Evolutionary conservation across 2,113 vertebrate species (phyloP).

Genomic region (Turdus rufiventris): DNA sequence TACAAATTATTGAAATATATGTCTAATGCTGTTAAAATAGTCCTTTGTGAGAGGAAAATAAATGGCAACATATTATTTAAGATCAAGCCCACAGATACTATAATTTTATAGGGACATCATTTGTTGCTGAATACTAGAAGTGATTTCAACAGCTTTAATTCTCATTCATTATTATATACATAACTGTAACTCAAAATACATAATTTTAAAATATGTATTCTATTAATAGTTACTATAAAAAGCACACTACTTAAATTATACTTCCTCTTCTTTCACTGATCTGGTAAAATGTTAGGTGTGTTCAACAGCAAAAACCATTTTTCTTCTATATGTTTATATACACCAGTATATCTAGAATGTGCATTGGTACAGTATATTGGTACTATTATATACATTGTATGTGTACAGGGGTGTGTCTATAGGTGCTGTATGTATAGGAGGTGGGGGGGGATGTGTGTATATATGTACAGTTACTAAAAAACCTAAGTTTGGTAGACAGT

Average conservation of each 20-base stretch:
- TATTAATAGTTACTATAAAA: not conserved
- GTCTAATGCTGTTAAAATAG: not conserved
- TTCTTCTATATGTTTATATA: not conserved
- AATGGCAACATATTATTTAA: not conserved
- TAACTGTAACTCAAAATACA: not conserved
- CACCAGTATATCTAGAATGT: not conserved
- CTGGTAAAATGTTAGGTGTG: not conserved
- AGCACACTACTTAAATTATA: not conserved
- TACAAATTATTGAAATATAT: not conserved
- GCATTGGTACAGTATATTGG: not conserved
- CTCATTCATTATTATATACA: not conserved
- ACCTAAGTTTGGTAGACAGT: not conserved
- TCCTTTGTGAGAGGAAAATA: not conserved
- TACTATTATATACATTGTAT: not conserved
- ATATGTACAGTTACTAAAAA: not conserved
- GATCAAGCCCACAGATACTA: not conserved
- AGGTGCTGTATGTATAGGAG: not conserved
- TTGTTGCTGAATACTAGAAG: not conserved
- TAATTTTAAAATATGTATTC: not conserved
- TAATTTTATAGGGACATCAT: not conserved
- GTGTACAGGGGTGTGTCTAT: not conserved
- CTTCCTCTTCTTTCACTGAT: not conserved
- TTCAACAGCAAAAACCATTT: not conserved
- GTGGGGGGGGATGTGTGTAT: too few species aligned
- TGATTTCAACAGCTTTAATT: not conserved